Conservation (phyloP, 2,113 vertebrate species). For the Istiophorus platypterus region DNA sequence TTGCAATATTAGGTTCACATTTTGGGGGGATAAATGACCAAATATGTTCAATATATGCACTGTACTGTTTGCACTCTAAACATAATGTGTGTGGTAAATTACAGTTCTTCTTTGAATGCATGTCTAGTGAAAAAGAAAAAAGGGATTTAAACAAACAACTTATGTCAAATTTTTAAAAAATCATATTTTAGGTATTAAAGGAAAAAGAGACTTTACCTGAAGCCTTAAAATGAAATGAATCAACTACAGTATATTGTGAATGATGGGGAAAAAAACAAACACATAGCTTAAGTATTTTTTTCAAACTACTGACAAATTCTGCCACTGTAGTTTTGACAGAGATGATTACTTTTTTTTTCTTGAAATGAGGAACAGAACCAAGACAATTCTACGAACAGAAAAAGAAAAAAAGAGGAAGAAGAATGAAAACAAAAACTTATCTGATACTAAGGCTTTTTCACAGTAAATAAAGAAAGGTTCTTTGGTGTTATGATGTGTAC, state of each 20-base stretch:
- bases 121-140: background rate
- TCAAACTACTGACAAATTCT: background rate
- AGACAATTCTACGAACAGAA: background rate
- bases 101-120: background rate
- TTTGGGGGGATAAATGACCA: background rate
- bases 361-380: background rate
- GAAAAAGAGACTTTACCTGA: background rate
- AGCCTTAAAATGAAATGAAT: too few relatives aligned
- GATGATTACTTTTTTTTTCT: background rate
- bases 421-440: background rate
- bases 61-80: background rate
- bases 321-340: background rate
- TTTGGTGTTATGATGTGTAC: background rate
- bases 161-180: background rate
- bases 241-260: too few relatives aligned
- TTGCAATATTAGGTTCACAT: background rate
- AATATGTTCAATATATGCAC: background rate
- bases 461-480: background rate
- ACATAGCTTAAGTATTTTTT: background rate
- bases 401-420: conserved; percentile 10
- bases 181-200: background rate
- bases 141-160: background rate
- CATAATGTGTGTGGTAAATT: background rate
- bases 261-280: too few relatives aligned
- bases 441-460: background rate